Evolutionary conservation across 1,140 invertebrate genomes (phyloP), one percentile per base, ranked within the genome.

Genomic region (Eueides isabella): DNA sequence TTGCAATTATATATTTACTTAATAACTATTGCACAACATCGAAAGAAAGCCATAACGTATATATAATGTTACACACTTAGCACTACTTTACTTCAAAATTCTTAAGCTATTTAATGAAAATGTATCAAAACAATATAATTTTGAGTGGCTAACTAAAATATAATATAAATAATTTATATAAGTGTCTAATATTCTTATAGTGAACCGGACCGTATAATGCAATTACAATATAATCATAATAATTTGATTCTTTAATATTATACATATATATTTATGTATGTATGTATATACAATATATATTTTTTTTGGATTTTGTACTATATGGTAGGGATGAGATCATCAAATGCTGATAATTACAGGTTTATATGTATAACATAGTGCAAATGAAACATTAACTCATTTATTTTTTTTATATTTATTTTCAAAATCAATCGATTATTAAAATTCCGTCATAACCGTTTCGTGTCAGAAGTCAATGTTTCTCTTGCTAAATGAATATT

Each of bases 21-120:
- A 55, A 23, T 55, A 14, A 23, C 23, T 55, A 55, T 55, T 23
- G 19, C 48, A 55, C 48, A 55, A 55, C 48, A 55, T 26, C 48
- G 48, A 55, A 55, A 55, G 48, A 55, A 55, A 55, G 48, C 48
- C 48, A 55, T 55, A 23, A 55, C 48, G 48, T 12, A 55, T 55
- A 26, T 55, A 55, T 55, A 11, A 26, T 26, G 23, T 23, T 26
- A 55, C 26, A n/a, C 48, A 55, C 23, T 23, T 55, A 55, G 9
- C 48, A 26, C 48, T 55, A 55, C 23, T 19, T 55, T 55, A 55
- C 12, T 23, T 55, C n/a, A 23, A 55, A 55, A 55, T 26, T 26
- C 19, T 55, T 23, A 26, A 55, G 7, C 19, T 55, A 26, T 55
- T 55, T 26, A 44, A 44, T 44, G n/a, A 19, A 19, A 44, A 44